Evolutionary conservation across 2,888 invertebrate species (phyloP), one percentile per base, ranked within the genome.

Genomic region (Flexamia atlantica): DNA sequence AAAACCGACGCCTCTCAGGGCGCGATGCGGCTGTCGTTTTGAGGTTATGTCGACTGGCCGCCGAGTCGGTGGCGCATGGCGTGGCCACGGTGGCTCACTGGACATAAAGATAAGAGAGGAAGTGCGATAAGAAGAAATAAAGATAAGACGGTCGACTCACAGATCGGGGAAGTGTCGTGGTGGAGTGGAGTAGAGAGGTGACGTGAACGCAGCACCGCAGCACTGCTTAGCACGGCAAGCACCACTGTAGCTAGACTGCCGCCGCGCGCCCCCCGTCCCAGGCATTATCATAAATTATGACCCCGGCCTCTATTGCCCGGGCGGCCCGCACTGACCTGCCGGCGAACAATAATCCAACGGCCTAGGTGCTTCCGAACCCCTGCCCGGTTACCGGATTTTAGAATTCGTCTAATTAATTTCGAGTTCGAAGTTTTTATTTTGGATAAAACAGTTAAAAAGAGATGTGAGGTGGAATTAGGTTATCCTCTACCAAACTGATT

Each of bases 281-380:
- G 46, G 28, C 76, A 76, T 76, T 76, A 76, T 28, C 76, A 76
- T 76, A 76, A 76, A 76, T 76, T 76, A 76, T 76, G 76, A 76
- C 76, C 76, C 36, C 40, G 72, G 76, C 17, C 76, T 20, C 40
- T 76, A 76, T 76, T 50, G 76, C 76, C 76, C 76, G 76, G 76
- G 76, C 50, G 23, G 46, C 46, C 46, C 46, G 20, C 23, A 10
- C 53, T 53, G 53, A 53, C 53, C 53, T 53, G 53, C 20, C 53
- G 53, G 53, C 53, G 46, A 23, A 53, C 46, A 46, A 46, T 46
- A 17, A 36, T 17, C 46, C 14, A 46, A 17, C 46, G 46, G 14
- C 46, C 46, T n/a, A n/a, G n/a, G n/a, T n/a, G n/a, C n/a, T n/a
- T n/a, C n/a, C n/a, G n/a, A n/a, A n/a, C n/a, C n/a, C n/a, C n/a